Evolutionary conservation across 2,888 invertebrate genomes (phyloP).

Genomic region (Limnephilus lunatus): DNA sequence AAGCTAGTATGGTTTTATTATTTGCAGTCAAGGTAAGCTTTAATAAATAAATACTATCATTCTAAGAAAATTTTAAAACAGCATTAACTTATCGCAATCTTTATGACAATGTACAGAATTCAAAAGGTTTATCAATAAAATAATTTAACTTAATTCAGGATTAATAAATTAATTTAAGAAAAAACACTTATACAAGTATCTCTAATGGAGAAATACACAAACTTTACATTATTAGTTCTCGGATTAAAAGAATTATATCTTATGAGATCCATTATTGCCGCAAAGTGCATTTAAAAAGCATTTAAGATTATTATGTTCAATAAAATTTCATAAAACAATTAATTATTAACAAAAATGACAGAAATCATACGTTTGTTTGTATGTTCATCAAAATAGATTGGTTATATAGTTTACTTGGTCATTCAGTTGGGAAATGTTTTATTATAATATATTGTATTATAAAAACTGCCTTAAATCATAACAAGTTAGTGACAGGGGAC

Average conservation of each 20-base stretch:
- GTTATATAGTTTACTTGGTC: conserved; percentile 53
- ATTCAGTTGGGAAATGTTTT: conserved; percentile 61
- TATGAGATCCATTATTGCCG: conserved; percentile 29
- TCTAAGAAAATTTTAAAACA: conserved; percentile 31
- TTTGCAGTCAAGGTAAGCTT: conserved; percentile 5
- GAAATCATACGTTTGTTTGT: background rate
- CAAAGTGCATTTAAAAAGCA: conserved; percentile 35
- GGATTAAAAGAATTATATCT: background rate
- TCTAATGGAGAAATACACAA: background rate
- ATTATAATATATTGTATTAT: conserved; percentile 40
- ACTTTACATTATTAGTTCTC: conserved; percentile 15
- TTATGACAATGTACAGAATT: conserved; percentile 37
- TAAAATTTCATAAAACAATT: conserved; percentile 13
- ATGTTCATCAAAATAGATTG: background rate
- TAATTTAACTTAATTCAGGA: conserved; percentile 1
- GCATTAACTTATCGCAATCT: conserved; percentile 22
- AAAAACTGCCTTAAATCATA: conserved; percentile 49
- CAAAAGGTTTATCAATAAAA: conserved; percentile 22
- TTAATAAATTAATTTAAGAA: conserved; percentile 2
- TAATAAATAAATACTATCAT: conserved; percentile 44
- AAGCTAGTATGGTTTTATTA: background rate
- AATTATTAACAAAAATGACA: background rate
- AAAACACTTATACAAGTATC: background rate
- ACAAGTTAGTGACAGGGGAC: conserved; percentile 74
- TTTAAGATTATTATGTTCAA: background rate